phyloP scores from a whole-genome alignment of 2,797 vertebrate species.

The Trematomus bernacchii region DNA sequence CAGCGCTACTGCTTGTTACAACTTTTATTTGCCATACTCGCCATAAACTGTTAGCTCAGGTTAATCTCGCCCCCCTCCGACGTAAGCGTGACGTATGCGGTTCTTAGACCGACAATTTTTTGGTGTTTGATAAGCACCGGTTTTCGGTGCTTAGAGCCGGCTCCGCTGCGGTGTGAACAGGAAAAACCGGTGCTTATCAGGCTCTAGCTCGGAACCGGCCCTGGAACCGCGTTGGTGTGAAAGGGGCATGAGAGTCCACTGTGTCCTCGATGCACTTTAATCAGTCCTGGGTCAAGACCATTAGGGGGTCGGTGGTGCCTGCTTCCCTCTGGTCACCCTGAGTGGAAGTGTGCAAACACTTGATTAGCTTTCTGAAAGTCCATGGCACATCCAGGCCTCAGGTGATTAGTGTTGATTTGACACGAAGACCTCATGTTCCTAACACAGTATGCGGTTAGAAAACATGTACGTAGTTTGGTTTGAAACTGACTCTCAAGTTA shows the following conservation, averaged over 20 bases:
- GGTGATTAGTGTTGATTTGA: conserved; percentile 55
- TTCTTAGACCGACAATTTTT: too few relatives aligned
- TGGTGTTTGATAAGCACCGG: too few relatives aligned
- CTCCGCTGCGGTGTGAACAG: too few relatives aligned
- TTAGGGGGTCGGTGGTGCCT: conserved; percentile 25
- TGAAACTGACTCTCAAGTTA: background rate
- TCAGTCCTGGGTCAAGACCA: conserved; percentile 16
- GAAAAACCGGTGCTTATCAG: too few relatives aligned
- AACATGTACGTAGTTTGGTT: conserved; percentile 31
- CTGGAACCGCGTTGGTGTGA: too few relatives aligned
- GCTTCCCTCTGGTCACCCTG: background rate
- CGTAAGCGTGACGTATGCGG: too few relatives aligned
- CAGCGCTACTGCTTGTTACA: too few relatives aligned
- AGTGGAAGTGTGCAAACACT: conserved; percentile 57
- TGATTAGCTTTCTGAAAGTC: conserved; percentile 49
- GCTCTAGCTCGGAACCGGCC: too few relatives aligned
- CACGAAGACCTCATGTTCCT: conserved; percentile 22
- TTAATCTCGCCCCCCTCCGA: too few relatives aligned
- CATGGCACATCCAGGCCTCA: conserved; percentile 29
- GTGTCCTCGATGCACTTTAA: conserved; percentile 3
- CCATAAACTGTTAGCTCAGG: too few relatives aligned
- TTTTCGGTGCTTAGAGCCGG: too few relatives aligned
- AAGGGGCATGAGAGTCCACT: background rate
- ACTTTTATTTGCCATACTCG: too few relatives aligned
- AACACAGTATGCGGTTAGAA: conserved; percentile 37